phyloP scores from a whole-genome alignment of 2,797 vertebrate genomes.

The Molothrus ater region DNA sequence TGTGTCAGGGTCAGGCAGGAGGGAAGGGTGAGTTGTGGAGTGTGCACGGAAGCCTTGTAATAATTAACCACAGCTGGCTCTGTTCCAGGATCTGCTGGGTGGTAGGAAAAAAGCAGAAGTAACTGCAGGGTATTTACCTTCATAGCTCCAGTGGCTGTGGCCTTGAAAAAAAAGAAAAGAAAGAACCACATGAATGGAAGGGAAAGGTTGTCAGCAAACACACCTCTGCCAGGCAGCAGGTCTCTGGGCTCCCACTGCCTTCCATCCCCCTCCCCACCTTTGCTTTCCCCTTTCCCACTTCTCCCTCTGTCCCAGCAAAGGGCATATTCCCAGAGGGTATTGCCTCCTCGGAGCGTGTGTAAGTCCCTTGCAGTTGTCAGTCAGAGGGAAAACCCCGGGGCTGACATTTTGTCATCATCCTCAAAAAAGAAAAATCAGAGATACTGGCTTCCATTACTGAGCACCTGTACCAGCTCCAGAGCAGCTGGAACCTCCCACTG shows the following conservation, averaged over 20 bases:
- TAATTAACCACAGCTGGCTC: constrained; percentile 41
- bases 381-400: background rate
- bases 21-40: background rate
- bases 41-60: background rate
- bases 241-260: background rate
- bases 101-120: constrained; percentile 1
- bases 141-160: constrained; percentile 64
- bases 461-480: background rate
- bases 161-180: constrained; percentile 9
- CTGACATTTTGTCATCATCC: background rate
- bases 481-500: background rate
- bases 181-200: constrained; percentile 27
- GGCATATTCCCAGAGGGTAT: background rate
- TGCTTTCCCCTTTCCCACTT: background rate
- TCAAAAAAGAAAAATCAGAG: background rate
- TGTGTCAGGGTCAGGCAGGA: background rate
- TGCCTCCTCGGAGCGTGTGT: background rate
- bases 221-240: background rate
- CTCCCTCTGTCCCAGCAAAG: background rate
- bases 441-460: background rate
- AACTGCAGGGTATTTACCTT: constrained; percentile 55
- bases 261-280: accelerated
- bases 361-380: accelerated
- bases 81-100: background rate
- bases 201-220: constrained; percentile 20